Conservation (phyloP, 2,113 vertebrate genomes). For the Melozone crissalis region DNA sequence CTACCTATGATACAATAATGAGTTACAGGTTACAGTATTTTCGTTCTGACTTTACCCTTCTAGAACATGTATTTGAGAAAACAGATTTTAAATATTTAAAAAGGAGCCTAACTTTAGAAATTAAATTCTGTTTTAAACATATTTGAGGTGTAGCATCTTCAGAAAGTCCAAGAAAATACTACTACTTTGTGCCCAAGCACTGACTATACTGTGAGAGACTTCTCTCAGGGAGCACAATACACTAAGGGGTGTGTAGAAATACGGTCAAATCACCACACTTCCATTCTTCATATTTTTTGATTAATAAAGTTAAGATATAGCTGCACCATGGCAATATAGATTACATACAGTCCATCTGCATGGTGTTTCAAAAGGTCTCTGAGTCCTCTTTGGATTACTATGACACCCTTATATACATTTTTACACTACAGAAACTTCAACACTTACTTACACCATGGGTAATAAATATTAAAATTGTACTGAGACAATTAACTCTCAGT, state of each 20-base stretch:
- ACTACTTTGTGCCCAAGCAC: not conserved
- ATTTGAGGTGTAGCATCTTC: not conserved
- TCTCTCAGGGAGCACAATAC: not conserved
- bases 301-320: not conserved
- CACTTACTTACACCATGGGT: not conserved
- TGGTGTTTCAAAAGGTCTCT: not conserved
- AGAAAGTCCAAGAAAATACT: not conserved
- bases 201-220: not conserved
- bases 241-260: not conserved
- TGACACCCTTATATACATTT: not conserved
- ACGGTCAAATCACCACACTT: not conserved
- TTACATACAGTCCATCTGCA: not conserved
- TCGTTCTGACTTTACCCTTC: not conserved
- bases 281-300: not conserved
- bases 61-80: not conserved
- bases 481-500: constrained; percentile 18
- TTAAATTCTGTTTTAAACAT: not conserved
- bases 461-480: not conserved
- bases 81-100: not conserved
- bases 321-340: not conserved
- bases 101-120: not conserved
- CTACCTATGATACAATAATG: not conserved
- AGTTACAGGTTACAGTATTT: not conserved
- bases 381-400: not conserved
- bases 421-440: not conserved